These are phyloP conservation scores for Ateles fusciceps DNA, from an alignment of 2,797 vertebrate species.

Conservation along the genomic window DNA sequence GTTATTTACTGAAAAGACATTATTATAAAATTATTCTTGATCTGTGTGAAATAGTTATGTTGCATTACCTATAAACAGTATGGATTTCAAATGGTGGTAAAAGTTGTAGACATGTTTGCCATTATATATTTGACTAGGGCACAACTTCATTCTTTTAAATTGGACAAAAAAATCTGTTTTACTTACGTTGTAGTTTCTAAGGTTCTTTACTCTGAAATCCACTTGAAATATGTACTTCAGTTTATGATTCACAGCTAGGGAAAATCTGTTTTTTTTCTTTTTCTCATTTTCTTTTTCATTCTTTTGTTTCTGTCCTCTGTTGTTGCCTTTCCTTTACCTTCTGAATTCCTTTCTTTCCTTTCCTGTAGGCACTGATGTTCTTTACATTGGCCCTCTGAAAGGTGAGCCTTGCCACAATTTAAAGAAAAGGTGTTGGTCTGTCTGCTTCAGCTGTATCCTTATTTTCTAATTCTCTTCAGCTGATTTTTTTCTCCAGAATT, in stretches of 20 bases:
- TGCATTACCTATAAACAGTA: not conserved
- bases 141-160: not conserved
- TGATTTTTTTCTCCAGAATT: constrained; percentile 68
- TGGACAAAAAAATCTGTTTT: not conserved
- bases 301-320: constrained; percentile 77
- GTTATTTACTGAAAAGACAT: not conserved
- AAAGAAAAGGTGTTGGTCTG: constrained; percentile 69
- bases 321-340: constrained; percentile 83
- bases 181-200: not conserved
- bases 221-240: not conserved
- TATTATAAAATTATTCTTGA: not conserved
- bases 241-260: not conserved
- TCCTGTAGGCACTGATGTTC: constrained; percentile 97
- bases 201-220: not conserved
- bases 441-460: constrained; percentile 77
- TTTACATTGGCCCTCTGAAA: constrained; percentile 99
- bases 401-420: constrained; percentile 91
- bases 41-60: not conserved
- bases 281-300: constrained; percentile 72
- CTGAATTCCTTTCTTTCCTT: constrained; percentile 89
- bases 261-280: constrained; percentile 40
- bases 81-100: not conserved
- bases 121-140: not conserved
- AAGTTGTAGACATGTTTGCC: not conserved
- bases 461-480: constrained; percentile 79